Evolutionary conservation across 2,113 vertebrate species (phyloP).

Genomic region (Chauna torquata): DNA sequence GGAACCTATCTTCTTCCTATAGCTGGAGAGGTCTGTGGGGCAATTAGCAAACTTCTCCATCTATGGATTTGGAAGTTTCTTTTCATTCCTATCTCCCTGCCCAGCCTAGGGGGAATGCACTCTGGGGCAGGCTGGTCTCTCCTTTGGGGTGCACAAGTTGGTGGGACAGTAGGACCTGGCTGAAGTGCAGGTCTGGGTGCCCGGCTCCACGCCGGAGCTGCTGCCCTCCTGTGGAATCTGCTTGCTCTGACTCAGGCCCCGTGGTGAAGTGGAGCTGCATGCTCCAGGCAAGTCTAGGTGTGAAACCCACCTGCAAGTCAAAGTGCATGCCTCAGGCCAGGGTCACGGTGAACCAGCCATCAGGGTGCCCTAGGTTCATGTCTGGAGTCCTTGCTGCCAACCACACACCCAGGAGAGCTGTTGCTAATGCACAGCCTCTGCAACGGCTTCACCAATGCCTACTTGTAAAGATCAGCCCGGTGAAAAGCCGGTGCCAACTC

Average conservation of each 20-base stretch:
- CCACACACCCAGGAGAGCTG: background rate
- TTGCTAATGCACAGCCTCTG: background rate
- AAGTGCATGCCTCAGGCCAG: background rate
- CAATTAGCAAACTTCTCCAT: background rate
- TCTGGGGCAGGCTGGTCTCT: background rate
- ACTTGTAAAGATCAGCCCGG: background rate
- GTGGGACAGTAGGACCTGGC: background rate
- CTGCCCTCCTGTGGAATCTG: conserved; percentile 1
- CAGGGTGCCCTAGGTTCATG: background rate
- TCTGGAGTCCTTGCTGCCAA: background rate
- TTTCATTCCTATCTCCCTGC: background rate
- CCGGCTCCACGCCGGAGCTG: background rate
- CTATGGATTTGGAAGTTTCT: background rate
- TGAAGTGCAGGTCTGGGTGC: background rate
- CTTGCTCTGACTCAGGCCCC: background rate
- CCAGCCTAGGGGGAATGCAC: background rate
- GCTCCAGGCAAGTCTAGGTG: too few species aligned
- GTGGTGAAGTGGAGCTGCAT: background rate
- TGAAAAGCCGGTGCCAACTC: background rate
- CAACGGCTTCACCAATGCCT: background rate
- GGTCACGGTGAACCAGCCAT: background rate
- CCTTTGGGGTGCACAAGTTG: rapidly evolving
- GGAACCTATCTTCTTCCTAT: background rate
- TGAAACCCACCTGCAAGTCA: too few species aligned
- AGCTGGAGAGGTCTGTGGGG: background rate